Conservation (phyloP, 2,113 vertebrate genomes). For the Balaeniceps rex region DNA sequence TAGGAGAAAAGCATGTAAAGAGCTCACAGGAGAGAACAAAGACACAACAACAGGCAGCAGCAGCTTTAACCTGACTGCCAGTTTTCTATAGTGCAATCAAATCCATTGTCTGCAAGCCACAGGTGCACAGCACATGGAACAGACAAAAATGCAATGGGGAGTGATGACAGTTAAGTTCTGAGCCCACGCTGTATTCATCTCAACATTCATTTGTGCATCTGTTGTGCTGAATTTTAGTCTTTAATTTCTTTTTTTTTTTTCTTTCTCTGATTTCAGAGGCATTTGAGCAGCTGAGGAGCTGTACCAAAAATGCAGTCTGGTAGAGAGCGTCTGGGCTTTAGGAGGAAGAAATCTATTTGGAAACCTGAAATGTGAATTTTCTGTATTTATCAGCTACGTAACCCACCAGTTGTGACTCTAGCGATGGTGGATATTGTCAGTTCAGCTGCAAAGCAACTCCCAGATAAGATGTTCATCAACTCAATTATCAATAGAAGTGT, state of each 20-base stretch:
- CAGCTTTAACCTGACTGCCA: slow-evolving; percentile 37
- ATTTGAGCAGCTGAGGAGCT: slow-evolving; percentile 28
- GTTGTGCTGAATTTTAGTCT: slow-evolving; percentile 28
- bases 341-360: neutral
- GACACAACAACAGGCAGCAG: neutral
- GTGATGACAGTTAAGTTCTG: slow-evolving; percentile 51
- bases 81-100: slow-evolving; percentile 54
- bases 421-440: neutral
- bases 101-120: slow-evolving; percentile 63
- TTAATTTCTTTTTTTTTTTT: neutral
- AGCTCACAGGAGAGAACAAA: slow-evolving; percentile 11
- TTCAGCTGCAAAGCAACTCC: neutral
- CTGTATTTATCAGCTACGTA: neutral
- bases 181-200: slow-evolving; percentile 23
- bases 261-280: neutral
- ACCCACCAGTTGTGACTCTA: neutral
- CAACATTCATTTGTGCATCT: slow-evolving; percentile 54
- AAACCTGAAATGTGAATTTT: neutral
- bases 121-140: slow-evolving; percentile 60
- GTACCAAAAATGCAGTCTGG: neutral
- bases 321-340: neutral
- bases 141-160: slow-evolving; percentile 60
- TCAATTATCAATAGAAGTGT: neutral
- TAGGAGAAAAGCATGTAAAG: neutral
- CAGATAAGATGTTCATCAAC: neutral